These are phyloP conservation scores for Ivindomyrus marchei DNA, from an alignment of 2,113 vertebrate genomes.

Conservation along the genomic window DNA sequence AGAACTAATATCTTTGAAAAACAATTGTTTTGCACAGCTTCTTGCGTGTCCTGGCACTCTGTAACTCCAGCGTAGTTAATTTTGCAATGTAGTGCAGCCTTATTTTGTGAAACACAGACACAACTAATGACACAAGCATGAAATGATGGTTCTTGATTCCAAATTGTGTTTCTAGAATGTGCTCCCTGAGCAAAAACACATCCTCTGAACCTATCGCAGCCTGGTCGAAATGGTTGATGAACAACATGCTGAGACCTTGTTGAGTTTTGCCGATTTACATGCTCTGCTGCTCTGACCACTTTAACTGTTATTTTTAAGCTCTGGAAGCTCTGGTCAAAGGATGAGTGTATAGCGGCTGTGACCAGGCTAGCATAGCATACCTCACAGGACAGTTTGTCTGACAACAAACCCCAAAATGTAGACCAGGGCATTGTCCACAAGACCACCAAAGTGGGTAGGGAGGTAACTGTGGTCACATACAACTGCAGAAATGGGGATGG, in stretches of 20 bases:
- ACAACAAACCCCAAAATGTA: too few species aligned
- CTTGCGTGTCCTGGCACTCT: conserved; percentile 1
- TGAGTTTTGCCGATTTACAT: not conserved
- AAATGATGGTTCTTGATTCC: conserved; percentile 12
- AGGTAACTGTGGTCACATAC: too few species aligned
- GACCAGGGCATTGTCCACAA: too few species aligned
- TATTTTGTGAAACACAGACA: not conserved
- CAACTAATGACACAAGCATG: not conserved
- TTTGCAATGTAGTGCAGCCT: conserved; percentile 11
- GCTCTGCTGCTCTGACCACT: too few species aligned
- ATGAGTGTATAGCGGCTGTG: too few species aligned
- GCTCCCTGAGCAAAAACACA: conserved; percentile 13
- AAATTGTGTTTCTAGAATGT: conserved; percentile 17
- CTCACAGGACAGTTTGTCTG: too few species aligned
- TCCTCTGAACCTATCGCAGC: not conserved
- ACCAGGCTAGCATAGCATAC: too few species aligned
- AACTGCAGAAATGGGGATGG: too few species aligned
- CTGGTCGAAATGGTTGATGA: not conserved
- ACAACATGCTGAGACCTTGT: not conserved
- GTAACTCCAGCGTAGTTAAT: not conserved
- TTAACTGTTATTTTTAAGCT: too few species aligned
- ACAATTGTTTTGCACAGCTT: conserved; percentile 11
- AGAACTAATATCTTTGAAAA: not conserved
- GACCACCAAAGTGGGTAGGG: too few species aligned
- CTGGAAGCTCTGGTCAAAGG: too few species aligned